Evolutionary conservation across 2,888 invertebrate species (phyloP).

Genomic region (Hoplodrina ambigua): DNA sequence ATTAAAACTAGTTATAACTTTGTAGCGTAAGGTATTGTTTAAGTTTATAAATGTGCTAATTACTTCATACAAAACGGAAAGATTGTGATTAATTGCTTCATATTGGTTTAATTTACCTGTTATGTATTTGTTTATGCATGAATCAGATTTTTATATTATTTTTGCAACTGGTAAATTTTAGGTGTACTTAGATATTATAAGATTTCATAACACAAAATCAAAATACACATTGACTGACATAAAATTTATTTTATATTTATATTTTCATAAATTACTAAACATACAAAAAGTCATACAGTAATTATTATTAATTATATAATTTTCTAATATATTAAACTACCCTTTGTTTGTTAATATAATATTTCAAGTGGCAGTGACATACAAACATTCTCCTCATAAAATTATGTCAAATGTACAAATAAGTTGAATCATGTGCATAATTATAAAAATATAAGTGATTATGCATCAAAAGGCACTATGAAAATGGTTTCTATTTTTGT

Average conservation of each 20-base stretch:
- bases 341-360: conserved; percentile 40
- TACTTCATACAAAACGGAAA: conserved; percentile 40
- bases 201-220: conserved; percentile 31
- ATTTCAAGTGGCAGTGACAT: conserved; percentile 63
- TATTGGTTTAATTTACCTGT: conserved; percentile 6
- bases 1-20: conserved; percentile 71
- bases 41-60: conserved; percentile 51
- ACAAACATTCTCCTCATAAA: conserved; percentile 52
- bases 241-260: conserved; percentile 55
- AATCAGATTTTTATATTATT: conserved; percentile 32
- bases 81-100: conserved; percentile 21
- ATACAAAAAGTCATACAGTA: conserved; percentile 61
- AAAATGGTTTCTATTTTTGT: conserved; percentile 87
- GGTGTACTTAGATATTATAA: conserved; percentile 25
- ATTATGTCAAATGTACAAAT: conserved; percentile 63
- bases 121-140: conserved; percentile 35
- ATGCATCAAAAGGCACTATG: conserved; percentile 72
- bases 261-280: conserved; percentile 64
- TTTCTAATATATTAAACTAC: conserved; percentile 56
- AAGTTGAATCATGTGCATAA: conserved; percentile 81
- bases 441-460: conserved; percentile 72
- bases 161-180: conserved; percentile 39
- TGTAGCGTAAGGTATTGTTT: conserved; percentile 46
- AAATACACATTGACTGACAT: conserved; percentile 63
- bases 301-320: conserved; percentile 55